Percentiles rank a stretch among this genome's conserved stretches.
Evolutionary conservation across 2,888 invertebrate species (phyloP).

Genomic region (Hybos culiciformis): DNA sequence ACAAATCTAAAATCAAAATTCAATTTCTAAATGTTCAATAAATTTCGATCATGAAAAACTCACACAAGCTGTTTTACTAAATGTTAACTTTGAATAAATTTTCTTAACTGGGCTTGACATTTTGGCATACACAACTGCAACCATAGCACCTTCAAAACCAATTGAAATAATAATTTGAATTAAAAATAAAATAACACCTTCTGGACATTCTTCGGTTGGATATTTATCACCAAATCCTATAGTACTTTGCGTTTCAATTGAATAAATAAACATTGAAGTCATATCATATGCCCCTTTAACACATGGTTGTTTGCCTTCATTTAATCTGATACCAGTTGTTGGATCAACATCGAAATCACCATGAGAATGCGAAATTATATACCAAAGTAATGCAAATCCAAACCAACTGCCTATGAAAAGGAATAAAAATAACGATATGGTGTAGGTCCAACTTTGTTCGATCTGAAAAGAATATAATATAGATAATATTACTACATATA

Average conservation of each 20-base stretch:
- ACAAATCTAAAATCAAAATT: slow-evolving; percentile 44
- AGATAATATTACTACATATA: no score
- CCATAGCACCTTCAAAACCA: slow-evolving; percentile 41
- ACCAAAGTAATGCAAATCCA: slow-evolving; percentile 65
- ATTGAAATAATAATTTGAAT: slow-evolving; percentile 62
- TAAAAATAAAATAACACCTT: slow-evolving; percentile 68
- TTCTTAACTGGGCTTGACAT: slow-evolving; percentile 64
- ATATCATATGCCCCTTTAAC: slow-evolving; percentile 47
- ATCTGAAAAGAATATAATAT: slow-evolving; percentile 27
- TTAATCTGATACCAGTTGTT: slow-evolving; percentile 30
- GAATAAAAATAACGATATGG: slow-evolving; percentile 68
- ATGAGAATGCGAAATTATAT: slow-evolving; percentile 57
- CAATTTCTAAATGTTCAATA: background rate
- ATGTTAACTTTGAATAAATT: slow-evolving; percentile 59
- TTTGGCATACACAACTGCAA: slow-evolving; percentile 62
- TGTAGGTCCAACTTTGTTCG: slow-evolving; percentile 79
- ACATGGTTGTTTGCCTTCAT: slow-evolving; percentile 39
- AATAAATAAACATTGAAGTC: slow-evolving; percentile 60
- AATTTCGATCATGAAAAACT: slow-evolving; percentile 28
- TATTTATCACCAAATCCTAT: slow-evolving; percentile 74
- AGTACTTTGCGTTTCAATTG: slow-evolving; percentile 73
- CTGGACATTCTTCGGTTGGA: slow-evolving; percentile 73
- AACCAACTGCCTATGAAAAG: slow-evolving; percentile 76
- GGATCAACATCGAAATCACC: slow-evolving; percentile 59
- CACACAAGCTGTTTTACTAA: slow-evolving; percentile 60